These are phyloP conservation scores for Lypha dubia DNA, from an alignment of 2,888 invertebrate species.

Conservation along the genomic window DNA sequence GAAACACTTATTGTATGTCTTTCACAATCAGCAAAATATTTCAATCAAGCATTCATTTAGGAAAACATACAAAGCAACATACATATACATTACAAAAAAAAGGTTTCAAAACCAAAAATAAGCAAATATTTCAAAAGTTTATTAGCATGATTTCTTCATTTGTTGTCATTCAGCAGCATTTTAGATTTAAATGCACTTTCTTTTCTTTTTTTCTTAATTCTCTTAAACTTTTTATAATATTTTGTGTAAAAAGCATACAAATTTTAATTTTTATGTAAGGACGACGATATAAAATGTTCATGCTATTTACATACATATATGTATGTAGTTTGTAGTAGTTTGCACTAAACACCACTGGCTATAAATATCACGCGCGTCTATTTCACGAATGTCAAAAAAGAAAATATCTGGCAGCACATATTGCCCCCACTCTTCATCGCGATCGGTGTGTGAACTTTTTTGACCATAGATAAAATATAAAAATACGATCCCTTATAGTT, in stretches of 20 bases:
- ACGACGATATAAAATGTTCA: no score
- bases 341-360: no score
- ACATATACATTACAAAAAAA: slow-evolving; percentile 45
- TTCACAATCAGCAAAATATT: slow-evolving; percentile 12
- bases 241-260: slow-evolving; percentile 12
- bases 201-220: background rate
- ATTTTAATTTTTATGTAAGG: background rate
- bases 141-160: background rate
- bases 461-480: no score
- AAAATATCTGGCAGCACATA: no score
- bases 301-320: no score
- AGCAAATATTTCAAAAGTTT: slow-evolving; percentile 34
- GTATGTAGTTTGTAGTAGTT: no score
- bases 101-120: slow-evolving; percentile 56
- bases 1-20: slow-evolving; percentile 18
- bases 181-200: background rate
- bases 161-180: slow-evolving; percentile 1
- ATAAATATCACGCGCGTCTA: no score
- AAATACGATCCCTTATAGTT: no score
- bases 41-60: slow-evolving; percentile 21
- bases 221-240: background rate
- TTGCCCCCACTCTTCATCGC: no score
- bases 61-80: background rate
- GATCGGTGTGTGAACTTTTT: no score
- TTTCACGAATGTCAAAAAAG: no score